Percentiles rank a stretch among this genome's conserved stretches.
These are phyloP conservation scores for Meleagris gallopavo DNA, from an alignment of 2,113 vertebrate species.

Conservation along the genomic window DNA sequence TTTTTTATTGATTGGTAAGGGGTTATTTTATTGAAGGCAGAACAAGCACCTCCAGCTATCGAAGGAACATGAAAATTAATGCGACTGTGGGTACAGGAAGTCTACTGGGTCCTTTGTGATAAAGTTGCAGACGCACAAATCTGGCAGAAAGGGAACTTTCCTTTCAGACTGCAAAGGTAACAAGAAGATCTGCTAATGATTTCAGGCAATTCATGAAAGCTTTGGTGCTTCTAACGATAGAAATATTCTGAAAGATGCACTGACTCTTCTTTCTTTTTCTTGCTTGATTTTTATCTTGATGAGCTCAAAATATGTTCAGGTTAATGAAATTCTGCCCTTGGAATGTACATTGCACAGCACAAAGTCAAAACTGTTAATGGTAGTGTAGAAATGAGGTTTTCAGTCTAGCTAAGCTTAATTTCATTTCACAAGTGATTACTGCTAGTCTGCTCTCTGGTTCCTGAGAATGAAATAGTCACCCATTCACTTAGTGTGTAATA, in stretches of 20 bases:
- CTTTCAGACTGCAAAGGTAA: conserved; percentile 48
- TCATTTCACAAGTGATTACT: conserved; percentile 59
- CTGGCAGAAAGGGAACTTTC: conserved; percentile 28
- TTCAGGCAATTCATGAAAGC: conserved; percentile 54
- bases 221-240: conserved; percentile 52
- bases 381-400: conserved; percentile 54
- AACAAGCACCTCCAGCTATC: conserved; percentile 64
- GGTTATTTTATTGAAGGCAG: conserved; percentile 74
- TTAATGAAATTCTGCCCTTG: conserved; percentile 63
- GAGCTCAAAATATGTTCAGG: conserved; percentile 32
- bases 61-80: conserved; percentile 67
- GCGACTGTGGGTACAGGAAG: conserved; percentile 48
- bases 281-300: conserved; percentile 48
- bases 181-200: conserved; percentile 42
- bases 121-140: conserved; percentile 36
- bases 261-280: conserved; percentile 42
- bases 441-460: conserved; percentile 10
- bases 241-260: conserved; percentile 66
- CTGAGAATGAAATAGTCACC: conserved; percentile 54
- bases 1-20: conserved; percentile 72
- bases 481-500: conserved; percentile 40
- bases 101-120: conserved; percentile 46
- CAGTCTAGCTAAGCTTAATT: conserved; percentile 40
- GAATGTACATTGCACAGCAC: background rate
- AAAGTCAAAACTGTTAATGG: conserved; percentile 59